Percentiles rank a stretch among this genome's conserved stretches.
Evolutionary conservation across 1,140 invertebrate species (phyloP).

Genomic region (Spodoptera litura): DNA sequence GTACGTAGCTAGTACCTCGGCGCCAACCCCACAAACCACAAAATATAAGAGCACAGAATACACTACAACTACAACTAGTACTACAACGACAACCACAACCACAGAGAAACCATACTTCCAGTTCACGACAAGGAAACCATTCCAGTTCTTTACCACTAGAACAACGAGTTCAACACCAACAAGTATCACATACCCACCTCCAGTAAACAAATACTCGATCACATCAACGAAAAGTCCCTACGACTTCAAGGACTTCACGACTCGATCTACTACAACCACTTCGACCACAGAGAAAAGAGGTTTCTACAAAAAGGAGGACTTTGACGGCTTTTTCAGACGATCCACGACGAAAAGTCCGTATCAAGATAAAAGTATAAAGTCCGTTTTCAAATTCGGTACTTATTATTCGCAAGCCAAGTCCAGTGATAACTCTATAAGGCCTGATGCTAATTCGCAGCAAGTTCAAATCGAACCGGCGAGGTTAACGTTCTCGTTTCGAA

Average conservation of each 20-base stretch:
- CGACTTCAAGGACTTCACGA: conserved; percentile 85
- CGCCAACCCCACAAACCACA: conserved; percentile 60
- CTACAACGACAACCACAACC: conserved; percentile 55
- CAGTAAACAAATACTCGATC: conserved; percentile 79
- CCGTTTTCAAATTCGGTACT: conserved; percentile 79
- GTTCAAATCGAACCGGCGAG: conserved; percentile 81
- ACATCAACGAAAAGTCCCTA: conserved; percentile 85
- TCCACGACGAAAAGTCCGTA: conserved; percentile 80
- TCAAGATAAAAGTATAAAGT: conserved; percentile 70
- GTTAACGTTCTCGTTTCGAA: conserved; percentile 74
- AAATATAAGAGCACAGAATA: conserved; percentile 55
- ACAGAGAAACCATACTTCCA: conserved; percentile 67
- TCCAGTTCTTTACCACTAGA: conserved; percentile 63
- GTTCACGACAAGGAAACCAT: conserved; percentile 68
- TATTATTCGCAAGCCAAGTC: conserved; percentile 78
- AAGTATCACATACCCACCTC: conserved; percentile 64
- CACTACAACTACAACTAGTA: conserved; percentile 52
- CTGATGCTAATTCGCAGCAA: conserved; percentile 82
- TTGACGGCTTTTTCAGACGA: conserved; percentile 74
- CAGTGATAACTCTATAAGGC: conserved; percentile 79
- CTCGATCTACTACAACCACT: conserved; percentile 65
- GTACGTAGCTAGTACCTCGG: conserved; percentile 73
- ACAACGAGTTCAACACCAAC: conserved; percentile 60
- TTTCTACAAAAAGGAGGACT: conserved; percentile 78
- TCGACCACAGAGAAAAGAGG: conserved; percentile 69